These are phyloP conservation scores for Myodes glareolus DNA, from an alignment of 2,113 vertebrate species.

Conservation along the genomic window DNA sequence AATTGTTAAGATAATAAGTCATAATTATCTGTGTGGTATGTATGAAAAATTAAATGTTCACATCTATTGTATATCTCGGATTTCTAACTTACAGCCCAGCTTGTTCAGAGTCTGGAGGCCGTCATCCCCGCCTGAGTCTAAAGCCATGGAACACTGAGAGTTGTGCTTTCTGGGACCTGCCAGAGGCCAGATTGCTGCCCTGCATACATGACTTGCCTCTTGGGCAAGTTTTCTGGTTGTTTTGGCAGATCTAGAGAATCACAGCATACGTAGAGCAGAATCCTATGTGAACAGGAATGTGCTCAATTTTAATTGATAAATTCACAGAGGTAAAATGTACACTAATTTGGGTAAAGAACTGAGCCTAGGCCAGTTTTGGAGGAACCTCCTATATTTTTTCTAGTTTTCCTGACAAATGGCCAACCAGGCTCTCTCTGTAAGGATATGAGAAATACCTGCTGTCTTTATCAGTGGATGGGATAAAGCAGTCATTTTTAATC, in stretches of 20 bases:
- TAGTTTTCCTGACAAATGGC: neutral
- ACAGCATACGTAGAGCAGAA: neutral
- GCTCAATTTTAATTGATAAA: neutral
- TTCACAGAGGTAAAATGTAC: neutral
- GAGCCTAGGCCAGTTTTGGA: neutral
- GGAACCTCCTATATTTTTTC: neutral
- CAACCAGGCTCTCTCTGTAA: neutral
- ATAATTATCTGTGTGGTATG: neutral
- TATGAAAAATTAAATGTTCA: neutral
- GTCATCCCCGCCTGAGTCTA: neutral
- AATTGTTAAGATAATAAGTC: neutral
- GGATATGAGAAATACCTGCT: neutral
- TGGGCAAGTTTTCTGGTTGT: neutral
- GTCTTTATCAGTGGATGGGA: neutral
- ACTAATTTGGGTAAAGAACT: neutral
- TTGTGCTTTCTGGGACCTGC: neutral
- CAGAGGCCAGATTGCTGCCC: neutral
- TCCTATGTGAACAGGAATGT: neutral
- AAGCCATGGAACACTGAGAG: neutral
- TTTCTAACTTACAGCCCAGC: neutral
- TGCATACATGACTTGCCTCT: neutral
- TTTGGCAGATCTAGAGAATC: neutral
- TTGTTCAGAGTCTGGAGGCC: neutral
- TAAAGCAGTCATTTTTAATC: neutral
- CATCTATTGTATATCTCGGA: neutral